Percentiles rank a stretch among this genome's conserved stretches.
phyloP scores from a whole-genome alignment of 2,797 vertebrate genomes.

The Enteromius mattozi region DNA sequence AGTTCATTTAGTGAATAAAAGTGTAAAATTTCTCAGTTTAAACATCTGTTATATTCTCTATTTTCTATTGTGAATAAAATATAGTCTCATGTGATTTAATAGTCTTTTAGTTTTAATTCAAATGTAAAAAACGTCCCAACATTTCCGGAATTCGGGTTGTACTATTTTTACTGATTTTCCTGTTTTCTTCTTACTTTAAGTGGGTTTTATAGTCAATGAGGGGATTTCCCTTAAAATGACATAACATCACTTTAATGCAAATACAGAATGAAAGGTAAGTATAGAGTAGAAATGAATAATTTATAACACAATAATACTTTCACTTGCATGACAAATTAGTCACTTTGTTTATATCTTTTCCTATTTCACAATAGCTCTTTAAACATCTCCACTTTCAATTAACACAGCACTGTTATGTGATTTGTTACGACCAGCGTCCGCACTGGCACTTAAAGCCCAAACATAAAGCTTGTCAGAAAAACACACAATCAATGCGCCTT shows the following conservation, averaged over 20 bases:
- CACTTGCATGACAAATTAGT: not conserved
- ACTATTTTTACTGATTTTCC: too few species aligned
- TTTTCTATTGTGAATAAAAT: too few species aligned
- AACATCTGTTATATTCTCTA: too few species aligned
- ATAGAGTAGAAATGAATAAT: not conserved
- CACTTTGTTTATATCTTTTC: not conserved
- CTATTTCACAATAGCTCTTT: slow-evolving; percentile 13
- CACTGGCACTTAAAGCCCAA: not conserved
- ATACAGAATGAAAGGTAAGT: not conserved
- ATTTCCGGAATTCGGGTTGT: too few species aligned
- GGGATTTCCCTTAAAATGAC: not conserved
- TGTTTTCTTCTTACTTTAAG: not conserved
- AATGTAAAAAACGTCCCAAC: too few species aligned
- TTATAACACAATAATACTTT: not conserved
- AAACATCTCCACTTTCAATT: not conserved
- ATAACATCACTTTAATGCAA: not conserved
- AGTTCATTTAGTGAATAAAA: too few species aligned
- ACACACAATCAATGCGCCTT: not conserved
- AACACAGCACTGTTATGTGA: not conserved
- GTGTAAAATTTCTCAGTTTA: too few species aligned
- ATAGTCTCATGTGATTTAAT: too few species aligned
- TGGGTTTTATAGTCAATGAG: not conserved
- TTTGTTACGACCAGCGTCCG: not conserved
- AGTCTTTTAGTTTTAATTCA: too few species aligned
- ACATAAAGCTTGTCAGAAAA: not conserved